Evolutionary conservation across 2,797 vertebrate species (phyloP), one percentile per base, ranked within the genome.

Genomic region (Sebastes steindachneri): DNA sequence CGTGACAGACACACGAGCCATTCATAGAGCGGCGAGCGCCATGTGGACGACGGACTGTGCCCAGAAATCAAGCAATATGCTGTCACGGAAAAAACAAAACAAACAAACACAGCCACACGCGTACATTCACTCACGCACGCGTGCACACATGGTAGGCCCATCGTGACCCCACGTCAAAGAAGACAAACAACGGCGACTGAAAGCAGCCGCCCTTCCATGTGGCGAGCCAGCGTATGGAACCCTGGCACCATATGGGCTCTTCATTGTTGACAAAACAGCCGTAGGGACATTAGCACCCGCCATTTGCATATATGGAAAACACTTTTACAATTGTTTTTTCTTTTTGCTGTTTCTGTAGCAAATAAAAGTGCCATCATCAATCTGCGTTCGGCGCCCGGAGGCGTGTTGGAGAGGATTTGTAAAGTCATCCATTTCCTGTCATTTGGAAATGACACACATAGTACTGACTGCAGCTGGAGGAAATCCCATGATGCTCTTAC

Each of bases 401-500:
- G 90, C 79, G 83, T 84, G 90, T 74, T 92, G 76, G 68, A 86
- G 51, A 78, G 83, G 71, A 89, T 89, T 90, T 90, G 88, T 88
- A 87, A 88, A 93, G 83, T 87, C 85, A 91, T 89, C 84, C 68
- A 69, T 93, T 92, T 89, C 68, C 80, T 83, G 88, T 88, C 90
- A 86, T 89, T 89, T 91, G 77, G 51, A 86, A 89, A 80, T 79
- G 75, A 90, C 83, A 86, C 73, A 70, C 58, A 88, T 37, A 82
- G 45, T 21, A 76, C 26, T 58, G 78, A 84, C 70, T 87, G 78
- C 85, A 80, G 68, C 74, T 75, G 80, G 73, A 87, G 73, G 75
- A 87, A 87, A 87, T 83, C 88, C 89, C 82, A 29, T 53, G 81
- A 91, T 75, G 85, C 80, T 95, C 98, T 99, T 97, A 99, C 98